Base-by-base conservation (phyloP, 2,888 invertebrate species). In the Crossocerus cetratus region DNA sequence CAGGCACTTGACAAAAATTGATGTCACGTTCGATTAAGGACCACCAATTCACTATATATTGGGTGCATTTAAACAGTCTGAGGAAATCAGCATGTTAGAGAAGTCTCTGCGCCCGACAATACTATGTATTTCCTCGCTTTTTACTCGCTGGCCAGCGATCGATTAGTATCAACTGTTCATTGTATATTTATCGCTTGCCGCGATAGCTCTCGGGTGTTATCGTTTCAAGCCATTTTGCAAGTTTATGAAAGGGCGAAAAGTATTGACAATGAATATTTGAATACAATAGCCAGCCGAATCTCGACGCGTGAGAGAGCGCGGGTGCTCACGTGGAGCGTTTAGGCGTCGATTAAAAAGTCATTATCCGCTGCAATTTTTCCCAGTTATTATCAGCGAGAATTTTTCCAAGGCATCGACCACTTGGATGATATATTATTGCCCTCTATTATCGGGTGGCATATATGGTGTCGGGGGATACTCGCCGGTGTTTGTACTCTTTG, bases 391-490 rank as follows among this genome's bases (percentile, higher is more conserved):
- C 43, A 49, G 56, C n/a, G n/a, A n/a, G 59, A 54, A 60, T 59
- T 61, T 69, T 70, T 54, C 59, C 16, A 71, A 63, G 43, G 53
- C 55, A 49, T 49, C 67, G 11, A 32, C 32, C 16, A 20, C 45
- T 76, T 76, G 72, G 79, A 80, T 72, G 69, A 64, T 65, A 64
- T 76, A 74, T 80, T 76, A 80, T 80, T 78, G 78, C 43, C 82
- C 76, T 80, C 54, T 63, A 76, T 80, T 82, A 69, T 82, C 65
- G 45, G 65, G 69, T 67, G n/a, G n/a, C n/a, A n/a, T 67, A 69
- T 73, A 76, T 21, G 66, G 56, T 65, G 68, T 68, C 54, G 74
- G 71, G 11, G 53, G 73, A 71, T 76, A 55, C 62, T 62, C 66
- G 65, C 63, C 73, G 42, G 16, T 22, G 74, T 55, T 20, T 56